phyloP scores from a whole-genome alignment of 1,140 invertebrate genomes.

The Eueides isabella region DNA sequence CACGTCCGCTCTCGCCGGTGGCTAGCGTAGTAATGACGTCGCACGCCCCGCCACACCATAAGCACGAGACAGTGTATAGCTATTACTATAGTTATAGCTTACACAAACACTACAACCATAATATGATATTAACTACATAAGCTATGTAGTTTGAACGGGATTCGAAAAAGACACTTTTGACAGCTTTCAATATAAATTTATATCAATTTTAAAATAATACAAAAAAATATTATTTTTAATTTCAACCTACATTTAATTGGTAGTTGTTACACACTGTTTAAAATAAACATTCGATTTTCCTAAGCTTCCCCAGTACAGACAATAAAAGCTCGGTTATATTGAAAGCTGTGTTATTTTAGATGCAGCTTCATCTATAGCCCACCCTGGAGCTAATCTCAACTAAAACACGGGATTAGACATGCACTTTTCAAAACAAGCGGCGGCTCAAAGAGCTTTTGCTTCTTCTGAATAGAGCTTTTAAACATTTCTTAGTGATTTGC shows the following conservation, averaged over 20 bases:
- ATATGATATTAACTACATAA: no score
- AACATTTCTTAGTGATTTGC: background rate
- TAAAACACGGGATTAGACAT: conserved; percentile 48
- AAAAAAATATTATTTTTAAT: no score
- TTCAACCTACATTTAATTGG: background rate
- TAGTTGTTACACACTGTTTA: background rate
- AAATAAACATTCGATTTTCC: background rate
- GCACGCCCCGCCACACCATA: no score
- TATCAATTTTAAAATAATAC: no score
- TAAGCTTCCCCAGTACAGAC: background rate
- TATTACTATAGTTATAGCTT: no score
- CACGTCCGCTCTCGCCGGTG: no score
- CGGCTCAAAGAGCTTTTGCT: conserved; percentile 30
- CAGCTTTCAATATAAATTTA: no score
- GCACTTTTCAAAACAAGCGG: conserved; percentile 48
- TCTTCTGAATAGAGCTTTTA: background rate
- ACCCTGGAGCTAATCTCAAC: conserved; percentile 49
- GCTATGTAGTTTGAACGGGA: no score
- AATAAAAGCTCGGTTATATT: background rate
- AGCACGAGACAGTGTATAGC: no score
- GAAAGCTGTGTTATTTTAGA: conserved; percentile 45
- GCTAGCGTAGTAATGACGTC: no score
- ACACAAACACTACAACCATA: no score
- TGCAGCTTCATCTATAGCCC: conserved; percentile 34
- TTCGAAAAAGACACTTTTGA: no score